Evolutionary conservation across 2,113 vertebrate genomes (phyloP).

Genomic region (Ciconia stormi): DNA sequence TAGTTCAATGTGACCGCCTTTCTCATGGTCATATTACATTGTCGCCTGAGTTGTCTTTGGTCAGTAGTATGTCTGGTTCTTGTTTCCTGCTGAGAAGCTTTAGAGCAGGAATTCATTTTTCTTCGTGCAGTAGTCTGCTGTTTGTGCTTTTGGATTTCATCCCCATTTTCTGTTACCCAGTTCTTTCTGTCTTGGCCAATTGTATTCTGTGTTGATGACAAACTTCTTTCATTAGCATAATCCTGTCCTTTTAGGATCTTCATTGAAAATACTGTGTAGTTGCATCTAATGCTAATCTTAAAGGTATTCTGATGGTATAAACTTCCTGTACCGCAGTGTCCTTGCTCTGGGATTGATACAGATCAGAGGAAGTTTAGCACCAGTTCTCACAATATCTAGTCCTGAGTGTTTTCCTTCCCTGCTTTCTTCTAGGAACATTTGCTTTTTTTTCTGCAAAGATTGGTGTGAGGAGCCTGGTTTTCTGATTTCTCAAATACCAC

Average conservation of each 20-base stretch:
- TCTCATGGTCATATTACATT: fast-evolving
- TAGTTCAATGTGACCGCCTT: not conserved
- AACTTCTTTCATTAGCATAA: not conserved
- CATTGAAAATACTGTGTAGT: not conserved
- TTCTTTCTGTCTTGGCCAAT: not conserved
- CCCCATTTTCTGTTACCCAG: not conserved
- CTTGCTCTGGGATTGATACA: not conserved
- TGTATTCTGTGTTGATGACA: not conserved
- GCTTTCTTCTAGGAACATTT: not conserved
- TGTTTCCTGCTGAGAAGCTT: not conserved
- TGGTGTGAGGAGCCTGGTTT: not conserved
- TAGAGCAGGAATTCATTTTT: not conserved
- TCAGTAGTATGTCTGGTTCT: not conserved
- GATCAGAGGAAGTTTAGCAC: not conserved
- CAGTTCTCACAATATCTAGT: not conserved
- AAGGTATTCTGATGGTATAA: not conserved
- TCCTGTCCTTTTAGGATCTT: not conserved
- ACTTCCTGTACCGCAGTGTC: fast-evolving
- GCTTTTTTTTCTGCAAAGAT: not conserved
- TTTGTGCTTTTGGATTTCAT: not conserved
- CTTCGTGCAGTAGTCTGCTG: not conserved
- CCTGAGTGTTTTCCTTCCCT: not conserved
- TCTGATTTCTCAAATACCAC: not conserved
- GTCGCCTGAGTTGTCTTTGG: not conserved
- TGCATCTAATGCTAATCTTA: not conserved